Percentiles rank a stretch among this genome's conserved stretches.
Conservation (phyloP, 1,140 invertebrate species). For the Drosophila sproati region DNA sequence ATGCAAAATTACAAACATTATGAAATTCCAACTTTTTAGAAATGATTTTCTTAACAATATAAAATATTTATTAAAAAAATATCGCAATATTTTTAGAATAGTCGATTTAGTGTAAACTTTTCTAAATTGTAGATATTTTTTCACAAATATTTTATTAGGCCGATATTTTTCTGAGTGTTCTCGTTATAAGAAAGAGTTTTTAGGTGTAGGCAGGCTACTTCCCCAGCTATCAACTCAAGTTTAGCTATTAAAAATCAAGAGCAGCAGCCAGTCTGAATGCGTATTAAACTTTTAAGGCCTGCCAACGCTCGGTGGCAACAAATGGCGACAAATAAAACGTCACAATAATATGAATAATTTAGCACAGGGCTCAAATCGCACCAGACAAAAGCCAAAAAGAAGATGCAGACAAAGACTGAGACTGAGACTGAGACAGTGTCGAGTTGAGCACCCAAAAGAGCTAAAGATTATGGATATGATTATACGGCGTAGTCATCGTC, state of each 20-base stretch:
- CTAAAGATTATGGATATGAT: conserved; percentile 73
- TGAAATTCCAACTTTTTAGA: too few relatives aligned
- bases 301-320: conserved; percentile 44
- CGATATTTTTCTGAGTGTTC: too few relatives aligned
- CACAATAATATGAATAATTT: conserved; percentile 74
- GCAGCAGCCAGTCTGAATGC: conserved; percentile 1
- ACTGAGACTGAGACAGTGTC: not conserved
- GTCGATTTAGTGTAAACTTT: too few relatives aligned
- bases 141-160: too few relatives aligned
- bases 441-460: conserved; percentile 31
- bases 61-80: too few relatives aligned
- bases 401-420: not conserved
- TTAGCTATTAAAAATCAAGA: conserved; percentile 23
- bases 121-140: too few relatives aligned
- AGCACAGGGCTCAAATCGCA: conserved; percentile 13
- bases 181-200: not conserved
- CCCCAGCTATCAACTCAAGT: not conserved
- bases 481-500: conserved; percentile 52
- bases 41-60: too few relatives aligned
- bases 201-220: not conserved
- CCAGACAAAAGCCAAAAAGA: conserved; percentile 2
- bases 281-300: conserved; percentile 69
- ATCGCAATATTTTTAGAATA: too few relatives aligned
- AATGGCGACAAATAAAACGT: conserved; percentile 64
- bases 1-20: too few relatives aligned